These are phyloP conservation scores for Nothocercus julius DNA, from an alignment of 2,113 vertebrate genomes.

Conservation along the genomic window DNA sequence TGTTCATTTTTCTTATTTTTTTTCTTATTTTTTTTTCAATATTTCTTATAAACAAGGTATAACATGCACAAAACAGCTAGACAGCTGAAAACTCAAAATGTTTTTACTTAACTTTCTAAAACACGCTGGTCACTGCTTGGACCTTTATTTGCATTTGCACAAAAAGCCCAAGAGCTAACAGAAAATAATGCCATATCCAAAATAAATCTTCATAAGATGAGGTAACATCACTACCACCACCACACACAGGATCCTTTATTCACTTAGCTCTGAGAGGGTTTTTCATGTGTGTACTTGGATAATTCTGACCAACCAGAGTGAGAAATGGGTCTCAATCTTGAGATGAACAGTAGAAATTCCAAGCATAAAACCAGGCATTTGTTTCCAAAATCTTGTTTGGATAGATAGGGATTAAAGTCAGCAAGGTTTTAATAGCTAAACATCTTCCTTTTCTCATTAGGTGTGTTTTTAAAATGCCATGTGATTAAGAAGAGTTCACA, in stretches of 20 bases:
- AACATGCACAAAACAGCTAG: slow-evolving; percentile 37
- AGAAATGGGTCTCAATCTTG: background rate
- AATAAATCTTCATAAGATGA: background rate
- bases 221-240: too few species aligned
- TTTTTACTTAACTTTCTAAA: slow-evolving; percentile 28
- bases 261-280: background rate
- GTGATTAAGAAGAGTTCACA: background rate
- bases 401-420: background rate
- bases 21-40: too few species aligned
- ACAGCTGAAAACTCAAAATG: background rate
- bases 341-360: background rate
- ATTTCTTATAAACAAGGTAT: background rate
- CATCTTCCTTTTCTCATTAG: background rate
- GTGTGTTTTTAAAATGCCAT: background rate
- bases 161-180: background rate
- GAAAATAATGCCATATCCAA: slow-evolving; percentile 40
- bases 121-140: background rate
- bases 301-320: background rate
- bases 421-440: background rate
- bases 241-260: background rate
- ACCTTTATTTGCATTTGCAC: background rate
- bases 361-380: background rate
- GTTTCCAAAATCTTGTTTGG: background rate
- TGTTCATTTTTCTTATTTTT: background rate
- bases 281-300: background rate